Conservation (phyloP, 2,797 vertebrate genomes). For the Girardinus metallicus region DNA sequence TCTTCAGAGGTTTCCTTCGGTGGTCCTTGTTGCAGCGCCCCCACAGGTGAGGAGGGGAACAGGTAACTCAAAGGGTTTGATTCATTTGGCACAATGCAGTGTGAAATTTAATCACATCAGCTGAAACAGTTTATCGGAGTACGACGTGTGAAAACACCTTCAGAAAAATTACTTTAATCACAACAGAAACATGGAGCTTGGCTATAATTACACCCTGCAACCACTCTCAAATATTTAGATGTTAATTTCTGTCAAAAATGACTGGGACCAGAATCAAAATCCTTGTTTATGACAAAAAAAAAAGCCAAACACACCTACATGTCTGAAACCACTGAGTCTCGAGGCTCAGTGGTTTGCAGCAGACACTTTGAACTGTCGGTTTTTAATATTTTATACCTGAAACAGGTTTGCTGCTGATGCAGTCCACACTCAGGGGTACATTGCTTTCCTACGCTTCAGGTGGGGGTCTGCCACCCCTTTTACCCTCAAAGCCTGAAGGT, state of each 20-base stretch:
- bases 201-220: background rate
- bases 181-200: background rate
- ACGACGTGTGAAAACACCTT: too few species aligned
- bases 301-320: background rate
- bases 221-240: background rate
- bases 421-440: background rate
- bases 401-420: background rate
- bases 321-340: background rate
- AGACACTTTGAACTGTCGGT: background rate
- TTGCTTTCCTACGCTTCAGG: background rate
- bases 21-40: too few species aligned
- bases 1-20: too few species aligned
- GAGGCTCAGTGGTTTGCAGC: background rate
- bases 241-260: background rate
- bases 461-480: conserved; percentile 1
- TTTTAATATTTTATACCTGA: background rate
- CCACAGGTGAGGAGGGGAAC: too few species aligned
- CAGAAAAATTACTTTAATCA: background rate
- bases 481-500: conserved; percentile 1
- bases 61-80: too few species aligned
- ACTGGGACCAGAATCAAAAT: background rate
- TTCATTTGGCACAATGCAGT: too few species aligned
- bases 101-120: too few species aligned
- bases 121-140: too few species aligned
- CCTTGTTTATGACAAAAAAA: background rate